phyloP scores from a whole-genome alignment of 1,140 invertebrate genomes.

The Drosophila fuyamai region DNA sequence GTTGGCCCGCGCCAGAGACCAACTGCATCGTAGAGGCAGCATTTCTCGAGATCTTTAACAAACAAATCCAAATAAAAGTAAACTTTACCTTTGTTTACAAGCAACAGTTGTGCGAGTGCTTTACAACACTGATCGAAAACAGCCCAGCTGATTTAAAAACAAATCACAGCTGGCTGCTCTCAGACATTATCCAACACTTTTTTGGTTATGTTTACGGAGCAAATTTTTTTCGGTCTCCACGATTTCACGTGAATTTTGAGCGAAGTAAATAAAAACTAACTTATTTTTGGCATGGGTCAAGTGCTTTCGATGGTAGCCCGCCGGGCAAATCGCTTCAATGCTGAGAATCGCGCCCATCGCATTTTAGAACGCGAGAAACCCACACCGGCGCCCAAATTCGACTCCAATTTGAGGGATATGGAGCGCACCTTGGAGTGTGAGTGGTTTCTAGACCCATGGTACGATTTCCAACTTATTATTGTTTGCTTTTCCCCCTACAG shows the following conservation, averaged over 20 bases:
- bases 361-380: constrained; percentile 89
- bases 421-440: constrained; percentile 87
- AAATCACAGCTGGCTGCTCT: constrained; percentile 9
- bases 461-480: too few relatives aligned
- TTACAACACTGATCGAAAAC: constrained; percentile 18
- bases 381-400: constrained; percentile 87
- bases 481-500: constrained; percentile 78
- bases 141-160: background rate
- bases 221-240: constrained; percentile 12
- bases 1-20: constrained; percentile 17
- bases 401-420: constrained; percentile 87
- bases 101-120: constrained; percentile 17
- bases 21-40: constrained; percentile 49
- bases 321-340: constrained; percentile 88
- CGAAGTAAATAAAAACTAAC: constrained; percentile 21
- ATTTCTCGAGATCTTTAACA: constrained; percentile 26
- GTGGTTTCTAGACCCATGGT: background rate
- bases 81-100: constrained; percentile 55
- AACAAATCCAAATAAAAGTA: background rate
- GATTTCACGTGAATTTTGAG: constrained; percentile 1
- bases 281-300: constrained; percentile 85
- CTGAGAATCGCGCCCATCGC: constrained; percentile 89
- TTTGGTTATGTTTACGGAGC: constrained; percentile 70
- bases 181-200: constrained; percentile 43
- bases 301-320: constrained; percentile 85